A percentile compares a stretch with the other conserved stretches of the same genome.
These are phyloP conservation scores for Spondyliosoma cantharus DNA, from an alignment of 2,797 vertebrate species.

Conservation along the genomic window DNA sequence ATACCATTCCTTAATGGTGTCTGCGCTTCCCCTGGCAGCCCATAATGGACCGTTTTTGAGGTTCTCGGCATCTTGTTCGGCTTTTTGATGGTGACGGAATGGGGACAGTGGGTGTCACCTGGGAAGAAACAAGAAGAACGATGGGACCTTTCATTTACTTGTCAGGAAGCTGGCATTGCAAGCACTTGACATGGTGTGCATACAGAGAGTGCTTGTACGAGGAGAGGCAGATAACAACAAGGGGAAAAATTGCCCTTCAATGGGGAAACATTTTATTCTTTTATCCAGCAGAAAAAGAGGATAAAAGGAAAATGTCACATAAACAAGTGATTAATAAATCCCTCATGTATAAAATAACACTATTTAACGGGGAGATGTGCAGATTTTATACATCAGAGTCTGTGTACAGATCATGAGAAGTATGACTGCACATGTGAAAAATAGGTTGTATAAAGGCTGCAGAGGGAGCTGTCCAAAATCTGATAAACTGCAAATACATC, in stretches of 20 bases:
- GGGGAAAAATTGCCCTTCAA: constrained; percentile 65
- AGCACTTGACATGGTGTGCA: constrained; percentile 77
- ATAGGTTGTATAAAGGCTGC: background rate
- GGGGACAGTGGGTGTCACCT: constrained; percentile 84
- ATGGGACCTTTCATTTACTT: constrained; percentile 84
- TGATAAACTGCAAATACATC: background rate
- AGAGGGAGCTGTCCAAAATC: background rate
- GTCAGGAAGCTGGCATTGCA: constrained; percentile 77
- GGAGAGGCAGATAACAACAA: constrained; percentile 69
- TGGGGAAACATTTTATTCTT: constrained; percentile 46
- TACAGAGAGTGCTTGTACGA: constrained; percentile 67
- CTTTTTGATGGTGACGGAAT: constrained; percentile 86
- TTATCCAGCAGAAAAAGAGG: constrained; percentile 18
- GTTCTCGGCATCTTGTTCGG: constrained; percentile 78
- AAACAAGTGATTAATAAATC: constrained; percentile 14
- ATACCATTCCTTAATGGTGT: constrained; percentile 84
- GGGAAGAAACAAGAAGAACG: constrained; percentile 82
- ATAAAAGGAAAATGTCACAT: constrained; percentile 27
- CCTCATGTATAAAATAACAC: background rate
- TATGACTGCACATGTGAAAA: background rate
- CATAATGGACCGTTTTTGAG: constrained; percentile 86
- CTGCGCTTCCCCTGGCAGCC: constrained; percentile 80
- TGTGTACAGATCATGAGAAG: constrained; percentile 32
- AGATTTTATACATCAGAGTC: constrained; percentile 6
- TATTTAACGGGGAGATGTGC: background rate